Percentiles rank a stretch among this genome's conserved stretches.
Evolutionary conservation across 1,140 invertebrate species (phyloP).

Genomic region (Aphidius ervi): DNA sequence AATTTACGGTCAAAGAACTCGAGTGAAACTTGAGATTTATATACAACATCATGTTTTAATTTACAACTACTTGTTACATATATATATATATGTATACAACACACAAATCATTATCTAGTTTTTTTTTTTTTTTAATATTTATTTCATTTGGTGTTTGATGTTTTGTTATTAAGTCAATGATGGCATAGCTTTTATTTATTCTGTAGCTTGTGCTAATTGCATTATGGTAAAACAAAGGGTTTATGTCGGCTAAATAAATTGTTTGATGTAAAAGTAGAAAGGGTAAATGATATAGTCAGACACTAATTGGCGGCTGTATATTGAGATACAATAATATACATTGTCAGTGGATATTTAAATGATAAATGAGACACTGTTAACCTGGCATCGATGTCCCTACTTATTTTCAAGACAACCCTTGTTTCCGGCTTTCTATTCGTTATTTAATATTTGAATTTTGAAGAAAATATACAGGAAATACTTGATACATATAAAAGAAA

Average conservation of each 20-base stretch:
- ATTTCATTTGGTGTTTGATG: no score
- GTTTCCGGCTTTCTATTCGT: neutral
- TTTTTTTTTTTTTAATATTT: no score
- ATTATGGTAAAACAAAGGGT: conserved; percentile 14
- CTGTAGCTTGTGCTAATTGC: neutral
- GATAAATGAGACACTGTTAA: neutral
- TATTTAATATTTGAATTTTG: neutral
- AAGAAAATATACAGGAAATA: no score
- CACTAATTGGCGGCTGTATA: no score
- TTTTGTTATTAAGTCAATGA: no score
- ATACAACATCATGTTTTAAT: neutral
- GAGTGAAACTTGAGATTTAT: conserved; percentile 1
- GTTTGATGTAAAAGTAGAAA: neutral
- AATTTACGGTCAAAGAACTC: conserved; percentile 9
- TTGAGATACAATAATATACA: no score
- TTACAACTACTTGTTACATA: no score
- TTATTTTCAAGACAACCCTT: neutral
- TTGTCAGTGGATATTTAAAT: no score
- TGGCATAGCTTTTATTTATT: neutral
- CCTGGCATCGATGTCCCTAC: neutral
- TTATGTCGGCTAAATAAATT: conserved; percentile 3
- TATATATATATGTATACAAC: no score
- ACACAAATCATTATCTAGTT: no score
- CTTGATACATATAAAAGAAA: no score
- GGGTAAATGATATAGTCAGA: neutral